Conservation (phyloP, 2,797 vertebrate species). For the Anguilla anguilla region DNA sequence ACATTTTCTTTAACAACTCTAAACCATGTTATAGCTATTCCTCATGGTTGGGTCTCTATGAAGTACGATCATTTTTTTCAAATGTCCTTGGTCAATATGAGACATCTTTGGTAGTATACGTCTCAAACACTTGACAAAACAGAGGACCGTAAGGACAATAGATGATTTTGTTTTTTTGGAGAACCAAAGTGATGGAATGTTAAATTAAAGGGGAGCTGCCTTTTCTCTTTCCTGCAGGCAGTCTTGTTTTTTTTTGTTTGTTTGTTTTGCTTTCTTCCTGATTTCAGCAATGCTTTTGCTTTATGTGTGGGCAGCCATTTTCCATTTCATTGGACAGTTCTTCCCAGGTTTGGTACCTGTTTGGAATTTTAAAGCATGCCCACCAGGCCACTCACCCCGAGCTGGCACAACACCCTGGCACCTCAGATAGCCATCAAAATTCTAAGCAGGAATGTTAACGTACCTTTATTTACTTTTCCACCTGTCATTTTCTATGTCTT, state of each 20-base stretch:
- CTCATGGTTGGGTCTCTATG: not conserved
- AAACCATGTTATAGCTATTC: not conserved
- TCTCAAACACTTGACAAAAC: not conserved
- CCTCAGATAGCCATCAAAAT: not conserved
- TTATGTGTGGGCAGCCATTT: slow-evolving; percentile 46
- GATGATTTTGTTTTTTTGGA: not conserved
- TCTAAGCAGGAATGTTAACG: not conserved
- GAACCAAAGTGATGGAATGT: not conserved
- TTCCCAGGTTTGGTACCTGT: slow-evolving; percentile 14
- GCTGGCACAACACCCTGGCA: not conserved
- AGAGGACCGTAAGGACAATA: not conserved
- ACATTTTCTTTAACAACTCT: not conserved
- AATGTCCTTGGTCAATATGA: not conserved
- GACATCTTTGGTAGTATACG: not conserved
- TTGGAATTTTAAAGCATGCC: slow-evolving; percentile 29
- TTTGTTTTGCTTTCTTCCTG: not conserved
- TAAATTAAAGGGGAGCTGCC: not conserved
- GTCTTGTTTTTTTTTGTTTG: not conserved
- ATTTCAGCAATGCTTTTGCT: not conserved
- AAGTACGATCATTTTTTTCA: not conserved
- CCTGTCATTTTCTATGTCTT: not conserved
- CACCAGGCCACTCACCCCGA: not conserved
- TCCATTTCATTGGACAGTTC: slow-evolving; percentile 25
- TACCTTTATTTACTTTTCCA: not conserved
- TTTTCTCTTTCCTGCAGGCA: slow-evolving; percentile 16